Evolutionary conservation across 1,140 invertebrate genomes (phyloP), one percentile per base, ranked within the genome.

Genomic region (Hestina assimilis): DNA sequence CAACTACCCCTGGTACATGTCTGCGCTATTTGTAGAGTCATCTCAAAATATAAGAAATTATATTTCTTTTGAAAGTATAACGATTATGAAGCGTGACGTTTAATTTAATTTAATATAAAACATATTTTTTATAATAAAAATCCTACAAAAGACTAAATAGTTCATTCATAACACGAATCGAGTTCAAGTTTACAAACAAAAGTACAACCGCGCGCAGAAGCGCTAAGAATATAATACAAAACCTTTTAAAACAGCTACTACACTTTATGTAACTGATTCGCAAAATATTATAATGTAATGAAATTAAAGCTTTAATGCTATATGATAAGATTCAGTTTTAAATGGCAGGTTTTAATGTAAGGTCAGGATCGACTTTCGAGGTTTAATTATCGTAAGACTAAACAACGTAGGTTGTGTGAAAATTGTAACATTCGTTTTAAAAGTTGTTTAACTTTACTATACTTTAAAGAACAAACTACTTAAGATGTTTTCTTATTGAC

Each of bases 131-230:
- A 5, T 5, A 26, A 26, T 4, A 26, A 4, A 9, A 26, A 26
- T 5, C 9, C 24, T 5, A 4, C 4, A 5, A 4, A 24, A 23
- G 14, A 14, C 12, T 4, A 42, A 42, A 21, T 51, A 57, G 57
- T 46, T 51, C 62, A 65, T 65, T 60, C 62, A 65, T 60, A 47
- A 52, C 12, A 53, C 41, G 46, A 72, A 83, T 72, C 47, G 64
- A 80, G 79, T 84, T 77, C 81, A 82, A 84, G 81, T 82, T 80
- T 75, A 83, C 72, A 67, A 75, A 67, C 69, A 59, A 51, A 66
- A 51, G 69, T 77, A 73, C 66, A 63, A 54, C 65, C 57, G 57
- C 17, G 42, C 42, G 54, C 73, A 61, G 51, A 68, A 66, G 47
- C 66, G 55, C 56, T 72, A 66, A 69, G 45, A 64, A 55, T 46